Percentiles rank a stretch among this genome's conserved stretches.
Conservation (phyloP, 2,888 invertebrate species). For the Aelia acuminata region DNA sequence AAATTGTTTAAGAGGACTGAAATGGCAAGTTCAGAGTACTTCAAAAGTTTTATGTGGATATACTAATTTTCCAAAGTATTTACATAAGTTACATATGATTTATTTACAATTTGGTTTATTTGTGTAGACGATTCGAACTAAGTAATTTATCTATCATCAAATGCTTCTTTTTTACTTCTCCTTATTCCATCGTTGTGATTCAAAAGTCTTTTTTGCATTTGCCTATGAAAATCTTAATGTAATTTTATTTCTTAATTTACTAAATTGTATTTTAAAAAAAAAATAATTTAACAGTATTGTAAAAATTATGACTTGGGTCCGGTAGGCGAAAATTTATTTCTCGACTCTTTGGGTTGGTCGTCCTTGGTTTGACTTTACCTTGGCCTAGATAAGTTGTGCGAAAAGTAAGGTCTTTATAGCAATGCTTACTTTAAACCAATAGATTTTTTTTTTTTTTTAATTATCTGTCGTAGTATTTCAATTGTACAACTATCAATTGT, state of each 20-base stretch:
- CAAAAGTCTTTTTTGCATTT: no score
- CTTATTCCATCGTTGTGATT: no score
- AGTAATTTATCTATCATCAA: no score
- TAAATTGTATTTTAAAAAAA: background rate
- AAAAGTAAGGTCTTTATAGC: background rate
- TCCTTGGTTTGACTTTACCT: background rate
- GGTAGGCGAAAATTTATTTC: background rate
- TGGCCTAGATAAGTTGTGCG: background rate
- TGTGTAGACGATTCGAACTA: no score
- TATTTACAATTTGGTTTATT: no score
- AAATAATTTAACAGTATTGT: background rate
- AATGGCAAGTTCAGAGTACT: no score
- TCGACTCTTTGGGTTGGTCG: background rate
- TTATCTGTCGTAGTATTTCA: background rate
- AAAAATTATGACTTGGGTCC: background rate
- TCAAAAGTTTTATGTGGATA: no score
- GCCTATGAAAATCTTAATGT: no score
- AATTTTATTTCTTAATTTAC: background rate
- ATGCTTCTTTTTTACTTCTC: no score
- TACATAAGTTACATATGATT: no score
- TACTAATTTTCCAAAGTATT: no score
- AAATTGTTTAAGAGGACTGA: no score
- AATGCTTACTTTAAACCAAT: background rate
- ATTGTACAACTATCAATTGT: background rate
- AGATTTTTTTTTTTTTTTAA: background rate